Evolutionary conservation across 2,888 invertebrate species (phyloP), one percentile per base, ranked within the genome.

Genomic region (Catocala fraxini): DNA sequence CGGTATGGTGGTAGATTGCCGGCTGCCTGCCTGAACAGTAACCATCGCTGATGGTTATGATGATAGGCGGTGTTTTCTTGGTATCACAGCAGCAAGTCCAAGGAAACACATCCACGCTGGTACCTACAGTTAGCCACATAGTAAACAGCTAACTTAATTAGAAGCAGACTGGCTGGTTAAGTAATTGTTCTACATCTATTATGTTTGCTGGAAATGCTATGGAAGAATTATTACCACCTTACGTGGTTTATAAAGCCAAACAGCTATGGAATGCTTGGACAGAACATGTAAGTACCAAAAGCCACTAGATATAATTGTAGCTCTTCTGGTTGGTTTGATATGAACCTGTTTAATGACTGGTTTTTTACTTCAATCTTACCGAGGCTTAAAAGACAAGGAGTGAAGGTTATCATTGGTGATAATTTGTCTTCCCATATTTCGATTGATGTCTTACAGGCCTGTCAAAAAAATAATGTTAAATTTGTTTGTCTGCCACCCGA

Each of bases 401-500:
- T 33, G 62, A 70, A 60, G 77, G 73, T 70, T 51, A 63, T 49
- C 58, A 67, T 67, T 13, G 71, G 69, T 10, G 67, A 71, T 52
- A 52, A 52, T 25, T 52, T 52, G 13, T 68, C 72, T 41, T 69
- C 67, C 7, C 78, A 79, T 49, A 39, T 78, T 6, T 72, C 65
- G 34, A 51, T 56, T 43, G 47, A 69, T 25, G 70, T 83, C 56
- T 55, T 86, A 7, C 33, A 66, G 53, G 6, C 58, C 33, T 84
- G 85, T 51, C 60, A 78, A 51, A 56, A 73, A 52, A 64, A 80
- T 68, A 56, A 82, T 59, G 83, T 84, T 56, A 46, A 51, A 0
- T 84, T 85, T 66, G 70, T 77, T 39, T 79, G 71, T 61, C 63
- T 84, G 49, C 82, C 83, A 33, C 72, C 77, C 5, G 81, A 83